Evolutionary conservation across 2,113 vertebrate genomes (phyloP).

Genomic region (Lamprotornis superbus): DNA sequence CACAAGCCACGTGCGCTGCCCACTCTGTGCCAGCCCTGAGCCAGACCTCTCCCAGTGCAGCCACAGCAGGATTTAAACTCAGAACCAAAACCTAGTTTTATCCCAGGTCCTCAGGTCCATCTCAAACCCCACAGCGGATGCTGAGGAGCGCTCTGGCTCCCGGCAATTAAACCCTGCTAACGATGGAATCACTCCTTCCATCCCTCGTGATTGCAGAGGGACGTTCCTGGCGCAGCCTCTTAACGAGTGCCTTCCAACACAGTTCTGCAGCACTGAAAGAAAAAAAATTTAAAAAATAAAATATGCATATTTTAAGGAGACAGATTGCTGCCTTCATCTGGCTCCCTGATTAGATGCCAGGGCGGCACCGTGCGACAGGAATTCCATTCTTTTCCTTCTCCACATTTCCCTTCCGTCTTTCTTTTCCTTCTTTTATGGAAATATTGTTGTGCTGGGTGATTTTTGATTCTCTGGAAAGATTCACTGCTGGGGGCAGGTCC

Average conservation of each 20-base stretch:
- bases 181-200: not conserved
- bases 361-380: not conserved
- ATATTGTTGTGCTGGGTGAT: not conserved
- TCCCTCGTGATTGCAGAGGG: conserved; percentile 14
- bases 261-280: not conserved
- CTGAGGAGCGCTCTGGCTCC: not conserved
- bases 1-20: fast-evolving
- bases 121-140: not conserved
- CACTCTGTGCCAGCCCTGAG: fast-evolving
- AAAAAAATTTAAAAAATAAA: not conserved
- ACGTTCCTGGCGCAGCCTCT: conserved; percentile 21
- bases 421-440: not conserved
- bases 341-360: conserved; percentile 33
- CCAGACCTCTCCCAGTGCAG: not conserved
- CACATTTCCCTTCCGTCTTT: fast-evolving
- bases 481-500: not conserved
- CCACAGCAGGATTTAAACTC: not conserved
- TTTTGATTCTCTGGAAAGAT: not conserved
- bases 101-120: not conserved
- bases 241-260: not conserved
- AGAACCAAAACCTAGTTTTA: not conserved
- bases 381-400: not conserved
- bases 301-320: not conserved
- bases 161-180: conserved; percentile 29
- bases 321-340: conserved; percentile 56